phyloP scores from a whole-genome alignment of 2,113 vertebrate species.

The Crotalus viridis region DNA sequence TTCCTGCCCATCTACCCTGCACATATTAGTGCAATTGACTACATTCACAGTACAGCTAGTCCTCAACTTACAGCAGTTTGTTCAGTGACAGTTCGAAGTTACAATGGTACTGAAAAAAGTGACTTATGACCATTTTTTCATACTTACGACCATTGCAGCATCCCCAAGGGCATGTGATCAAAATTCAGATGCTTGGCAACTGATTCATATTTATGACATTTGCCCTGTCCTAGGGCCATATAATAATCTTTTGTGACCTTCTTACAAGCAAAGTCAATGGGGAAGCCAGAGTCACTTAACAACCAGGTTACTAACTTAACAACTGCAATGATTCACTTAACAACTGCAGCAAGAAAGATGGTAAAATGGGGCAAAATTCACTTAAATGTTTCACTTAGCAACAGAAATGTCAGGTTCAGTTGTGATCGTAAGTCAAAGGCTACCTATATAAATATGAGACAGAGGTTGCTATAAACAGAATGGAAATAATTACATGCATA shows the following conservation, averaged over 20 bases:
- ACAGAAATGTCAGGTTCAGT: not conserved
- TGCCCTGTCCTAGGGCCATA: not conserved
- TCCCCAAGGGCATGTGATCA: not conserved
- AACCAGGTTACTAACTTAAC: not conserved
- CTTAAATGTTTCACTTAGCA: not conserved
- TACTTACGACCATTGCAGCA: not conserved
- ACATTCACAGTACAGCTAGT: not conserved
- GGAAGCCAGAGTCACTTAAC: not conserved
- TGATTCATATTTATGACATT: not conserved
- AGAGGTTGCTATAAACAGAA: not conserved
- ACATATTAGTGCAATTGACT: not conserved
- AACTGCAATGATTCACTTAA: not conserved
- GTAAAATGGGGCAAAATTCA: not conserved
- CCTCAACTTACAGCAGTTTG: not conserved
- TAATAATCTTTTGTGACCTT: not conserved
- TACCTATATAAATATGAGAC: not conserved
- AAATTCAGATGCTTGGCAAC: not conserved
- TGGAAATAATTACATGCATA: not conserved
- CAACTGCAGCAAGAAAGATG: not conserved
- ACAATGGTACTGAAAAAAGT: not conserved
- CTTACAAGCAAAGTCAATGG: not conserved
- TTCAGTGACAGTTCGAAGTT: not conserved
- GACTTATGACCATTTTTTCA: not conserved
- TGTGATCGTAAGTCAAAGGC: not conserved
- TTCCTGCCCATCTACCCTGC: not conserved